A percentile compares a stretch with the other conserved stretches of the same genome.
These are phyloP conservation scores for Monoplex corrugatus DNA, from an alignment of 2,888 invertebrate genomes.

Conservation along the genomic window DNA sequence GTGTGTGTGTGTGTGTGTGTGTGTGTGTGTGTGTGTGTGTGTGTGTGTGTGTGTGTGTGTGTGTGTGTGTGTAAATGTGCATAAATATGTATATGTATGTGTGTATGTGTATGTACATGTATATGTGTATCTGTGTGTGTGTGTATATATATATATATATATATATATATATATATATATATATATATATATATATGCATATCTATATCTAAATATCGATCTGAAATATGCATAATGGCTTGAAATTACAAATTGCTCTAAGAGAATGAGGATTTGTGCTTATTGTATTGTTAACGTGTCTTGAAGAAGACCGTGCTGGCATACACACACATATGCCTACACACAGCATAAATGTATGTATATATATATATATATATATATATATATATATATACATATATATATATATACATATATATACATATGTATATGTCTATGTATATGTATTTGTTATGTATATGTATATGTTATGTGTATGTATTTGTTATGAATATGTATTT, in stretches of 20 bases:
- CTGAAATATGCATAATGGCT: too few species aligned
- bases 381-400: background rate
- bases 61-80: background rate
- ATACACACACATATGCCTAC: too few species aligned
- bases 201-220: too few species aligned
- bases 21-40: background rate
- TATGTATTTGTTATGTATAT: background rate
- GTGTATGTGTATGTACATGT: conserved; percentile 10
- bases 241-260: too few species aligned
- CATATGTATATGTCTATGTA: background rate
- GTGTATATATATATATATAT: background rate
- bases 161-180: background rate
- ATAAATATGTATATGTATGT: background rate
- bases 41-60: background rate
- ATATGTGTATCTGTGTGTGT: background rate
- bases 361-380: background rate
- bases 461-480: background rate
- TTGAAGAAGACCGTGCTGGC: too few species aligned
- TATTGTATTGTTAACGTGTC: too few species aligned
- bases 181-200: background rate
- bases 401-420: background rate
- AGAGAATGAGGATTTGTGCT: too few species aligned
- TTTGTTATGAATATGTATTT: background rate
- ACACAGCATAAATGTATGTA: too few species aligned
- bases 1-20: background rate